phyloP scores from a whole-genome alignment of 2,888 invertebrate species.

The Nomada goodeniana region DNA sequence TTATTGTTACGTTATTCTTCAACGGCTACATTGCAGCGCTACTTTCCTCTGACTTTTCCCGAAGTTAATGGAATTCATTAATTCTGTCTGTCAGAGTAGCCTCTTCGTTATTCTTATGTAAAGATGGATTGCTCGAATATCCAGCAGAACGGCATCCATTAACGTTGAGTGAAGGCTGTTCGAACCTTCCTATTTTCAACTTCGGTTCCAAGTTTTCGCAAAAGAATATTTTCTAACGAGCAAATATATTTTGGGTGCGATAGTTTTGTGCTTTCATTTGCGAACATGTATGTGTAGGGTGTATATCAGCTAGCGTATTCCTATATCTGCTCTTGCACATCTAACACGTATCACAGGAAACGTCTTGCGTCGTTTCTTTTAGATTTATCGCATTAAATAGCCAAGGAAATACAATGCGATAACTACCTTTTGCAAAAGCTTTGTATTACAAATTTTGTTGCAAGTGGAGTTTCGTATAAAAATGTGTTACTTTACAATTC shows the following conservation, averaged over 20 bases:
- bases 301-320: no score
- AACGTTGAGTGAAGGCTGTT: conserved; percentile 34
- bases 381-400: no score
- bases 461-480: no score
- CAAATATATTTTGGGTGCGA: neutral
- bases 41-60: conserved; percentile 1
- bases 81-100: conserved; percentile 30
- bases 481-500: no score
- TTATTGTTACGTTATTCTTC: conserved; percentile 9
- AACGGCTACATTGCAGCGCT: neutral
- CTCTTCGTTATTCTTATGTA: conserved; percentile 48
- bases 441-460: no score
- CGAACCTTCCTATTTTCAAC: conserved; percentile 16
- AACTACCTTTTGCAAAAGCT: no score
- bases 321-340: no score
- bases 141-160: conserved; percentile 35
- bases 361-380: no score
- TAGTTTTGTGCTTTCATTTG: neutral
- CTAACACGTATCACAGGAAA: no score
- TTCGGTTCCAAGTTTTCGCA: neutral
- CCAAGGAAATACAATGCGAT: no score
- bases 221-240: conserved; percentile 3
- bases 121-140: conserved; percentile 47
- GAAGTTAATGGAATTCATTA: conserved; percentile 45
- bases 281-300: no score